Conservation (phyloP, 1,140 invertebrate species). For the Procambarus clarkii region DNA sequence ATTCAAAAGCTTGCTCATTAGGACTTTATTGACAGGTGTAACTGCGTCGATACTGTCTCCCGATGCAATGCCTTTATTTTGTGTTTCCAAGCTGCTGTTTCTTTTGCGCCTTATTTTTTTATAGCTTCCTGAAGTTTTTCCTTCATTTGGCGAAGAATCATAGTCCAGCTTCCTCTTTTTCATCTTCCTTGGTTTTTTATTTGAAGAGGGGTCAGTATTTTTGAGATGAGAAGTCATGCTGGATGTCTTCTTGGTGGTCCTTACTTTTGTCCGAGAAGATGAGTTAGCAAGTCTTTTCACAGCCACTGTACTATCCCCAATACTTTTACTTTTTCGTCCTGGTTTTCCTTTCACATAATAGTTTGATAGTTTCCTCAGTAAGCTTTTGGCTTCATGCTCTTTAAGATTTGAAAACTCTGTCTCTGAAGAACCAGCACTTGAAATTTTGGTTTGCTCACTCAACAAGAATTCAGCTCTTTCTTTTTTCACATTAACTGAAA, state of each 20-base stretch:
- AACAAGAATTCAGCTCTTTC: neutral
- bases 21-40: slow-evolving; percentile 17
- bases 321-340: neutral
- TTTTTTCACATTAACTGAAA: slow-evolving; percentile 21
- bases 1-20: slow-evolving; percentile 33
- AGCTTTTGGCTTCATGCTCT: neutral
- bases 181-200: neutral
- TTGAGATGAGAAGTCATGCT: neutral
- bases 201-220: neutral
- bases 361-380: slow-evolving; percentile 14
- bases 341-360: neutral
- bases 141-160: neutral
- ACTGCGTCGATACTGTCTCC: neutral
- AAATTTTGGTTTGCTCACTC: neutral
- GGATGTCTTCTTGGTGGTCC: neutral
- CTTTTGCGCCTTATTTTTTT: neutral
- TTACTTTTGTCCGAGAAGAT: neutral
- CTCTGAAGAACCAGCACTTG: neutral
- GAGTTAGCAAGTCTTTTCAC: slow-evolving; percentile 9
- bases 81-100: neutral
- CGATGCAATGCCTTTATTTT: neutral
- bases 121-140: neutral
- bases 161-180: neutral
- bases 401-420: neutral
- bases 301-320: neutral